Evolutionary conservation across 2,888 invertebrate genomes (phyloP).

Genomic region (Branchipolynoe longqiensis): DNA sequence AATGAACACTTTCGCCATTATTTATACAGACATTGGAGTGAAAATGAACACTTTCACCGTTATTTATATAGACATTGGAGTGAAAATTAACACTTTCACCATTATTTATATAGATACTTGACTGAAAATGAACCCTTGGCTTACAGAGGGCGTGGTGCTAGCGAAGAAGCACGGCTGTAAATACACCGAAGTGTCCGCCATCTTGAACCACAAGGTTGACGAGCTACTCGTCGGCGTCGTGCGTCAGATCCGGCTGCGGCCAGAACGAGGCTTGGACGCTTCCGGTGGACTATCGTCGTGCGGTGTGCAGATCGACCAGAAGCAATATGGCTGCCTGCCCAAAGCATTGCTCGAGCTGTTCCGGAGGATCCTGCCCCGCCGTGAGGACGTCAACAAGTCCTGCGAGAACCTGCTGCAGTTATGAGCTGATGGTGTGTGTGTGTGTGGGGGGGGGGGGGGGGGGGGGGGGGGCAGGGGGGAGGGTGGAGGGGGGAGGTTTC

Average conservation of each 20-base stretch:
- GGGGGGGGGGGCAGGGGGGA: too few relatives aligned
- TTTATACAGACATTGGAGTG: too few relatives aligned
- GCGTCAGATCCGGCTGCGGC: constrained; percentile 90
- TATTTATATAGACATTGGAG: too few relatives aligned
- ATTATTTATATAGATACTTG: not conserved
- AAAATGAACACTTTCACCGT: too few relatives aligned
- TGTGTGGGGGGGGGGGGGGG: too few relatives aligned
- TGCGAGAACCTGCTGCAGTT: constrained; percentile 57
- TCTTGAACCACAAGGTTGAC: constrained; percentile 97
- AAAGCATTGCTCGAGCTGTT: constrained; percentile 21
- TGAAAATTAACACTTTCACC: too few relatives aligned
- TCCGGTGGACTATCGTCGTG: not conserved
- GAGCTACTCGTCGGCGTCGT: constrained; percentile 95
- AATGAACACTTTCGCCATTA: too few relatives aligned
- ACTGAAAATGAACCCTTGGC: not conserved
- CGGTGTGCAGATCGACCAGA: not conserved
- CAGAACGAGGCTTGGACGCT: constrained; percentile 13
- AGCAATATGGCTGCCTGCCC: constrained; percentile 56
- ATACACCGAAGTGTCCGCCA: constrained; percentile 96
- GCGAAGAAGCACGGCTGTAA: constrained; percentile 87
- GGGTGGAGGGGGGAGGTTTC: too few relatives aligned
- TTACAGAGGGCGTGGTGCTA: constrained; percentile 64
- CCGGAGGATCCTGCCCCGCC: not conserved
- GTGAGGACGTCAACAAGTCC: constrained; percentile 48
- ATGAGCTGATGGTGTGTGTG: too few relatives aligned